Conservation (phyloP, 1,140 invertebrate species). For the Nebria ingens region DNA sequence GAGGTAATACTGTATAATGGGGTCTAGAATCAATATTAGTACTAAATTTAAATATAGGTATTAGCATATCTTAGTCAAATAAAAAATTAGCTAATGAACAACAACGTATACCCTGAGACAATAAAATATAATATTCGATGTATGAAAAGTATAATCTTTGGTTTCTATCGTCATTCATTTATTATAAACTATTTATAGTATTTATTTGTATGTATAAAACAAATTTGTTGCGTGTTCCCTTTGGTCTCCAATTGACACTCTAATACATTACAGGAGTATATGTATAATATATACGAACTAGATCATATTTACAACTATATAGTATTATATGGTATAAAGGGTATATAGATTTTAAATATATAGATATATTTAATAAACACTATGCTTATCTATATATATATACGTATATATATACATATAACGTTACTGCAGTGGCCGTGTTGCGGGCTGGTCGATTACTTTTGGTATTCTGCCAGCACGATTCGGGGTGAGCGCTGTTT, state of each 20-base stretch:
- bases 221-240: not conserved
- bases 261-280: slow-evolving; percentile 9
- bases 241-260: slow-evolving; percentile 8
- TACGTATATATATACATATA: no score
- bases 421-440: slow-evolving; percentile 8
- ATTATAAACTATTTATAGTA: not conserved
- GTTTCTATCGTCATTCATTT: not conserved
- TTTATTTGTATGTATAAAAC: not conserved
- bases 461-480: slow-evolving; percentile 5
- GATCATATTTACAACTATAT: not conserved
- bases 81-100: no score
- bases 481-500: not conserved
- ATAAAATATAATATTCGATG: slow-evolving; percentile 4
- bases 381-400: not conserved
- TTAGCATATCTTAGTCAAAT: no score
- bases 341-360: not conserved
- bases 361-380: slow-evolving; percentile 1
- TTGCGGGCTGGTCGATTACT: slow-evolving; percentile 3
- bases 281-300: not conserved
- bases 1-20: no score
- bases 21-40: no score
- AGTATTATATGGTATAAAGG: not conserved
- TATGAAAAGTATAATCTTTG: slow-evolving; percentile 2
- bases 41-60: no score
- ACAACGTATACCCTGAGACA: no score